These are phyloP conservation scores for Echeneis naucrates DNA, from an alignment of 2,797 vertebrate species.

Conservation along the genomic window DNA sequence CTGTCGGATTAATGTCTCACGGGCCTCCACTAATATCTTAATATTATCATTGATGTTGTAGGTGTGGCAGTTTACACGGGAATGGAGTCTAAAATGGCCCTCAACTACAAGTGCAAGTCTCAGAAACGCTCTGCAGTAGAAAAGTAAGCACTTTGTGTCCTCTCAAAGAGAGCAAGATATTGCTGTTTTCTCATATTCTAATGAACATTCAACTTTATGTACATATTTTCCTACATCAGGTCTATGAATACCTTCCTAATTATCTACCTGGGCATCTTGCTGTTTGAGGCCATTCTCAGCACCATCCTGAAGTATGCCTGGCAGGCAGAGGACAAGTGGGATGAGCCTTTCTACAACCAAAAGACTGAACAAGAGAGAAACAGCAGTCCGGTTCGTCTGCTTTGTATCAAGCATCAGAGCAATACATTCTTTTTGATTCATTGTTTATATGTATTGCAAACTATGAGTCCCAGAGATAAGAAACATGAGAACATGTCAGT, in stretches of 20 bases:
- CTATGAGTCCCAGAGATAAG: slow-evolving; percentile 31
- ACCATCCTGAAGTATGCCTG: slow-evolving; percentile 97
- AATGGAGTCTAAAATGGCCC: slow-evolving; percentile 99
- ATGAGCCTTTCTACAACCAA: slow-evolving; percentile 96
- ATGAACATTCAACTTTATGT: neutral
- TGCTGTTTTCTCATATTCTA: neutral
- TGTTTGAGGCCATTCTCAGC: slow-evolving; percentile 95
- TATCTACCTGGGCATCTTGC: slow-evolving; percentile 95
- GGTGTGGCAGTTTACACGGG: slow-evolving; percentile 98
- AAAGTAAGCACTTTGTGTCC: slow-evolving; percentile 86
- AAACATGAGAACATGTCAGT: slow-evolving; percentile 20
- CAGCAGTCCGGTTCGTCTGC: slow-evolving; percentile 91
- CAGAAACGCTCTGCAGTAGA: slow-evolving; percentile 99
- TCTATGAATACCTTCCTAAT: slow-evolving; percentile 99
- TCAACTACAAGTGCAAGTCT: slow-evolving; percentile 99
- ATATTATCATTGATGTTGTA: slow-evolving; percentile 70
- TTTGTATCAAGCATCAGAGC: neutral
- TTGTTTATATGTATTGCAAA: slow-evolving; percentile 1
- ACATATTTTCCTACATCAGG: slow-evolving; percentile 70
- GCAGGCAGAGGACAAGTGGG: slow-evolving; percentile 93
- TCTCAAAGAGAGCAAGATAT: neutral
- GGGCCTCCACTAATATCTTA: neutral
- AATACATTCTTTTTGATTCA: slow-evolving; percentile 47
- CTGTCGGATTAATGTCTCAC: neutral
- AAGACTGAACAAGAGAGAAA: slow-evolving; percentile 96